Percentiles rank a stretch among this genome's conserved stretches.
Evolutionary conservation across 2,888 invertebrate species (phyloP).

Genomic region (Lycocerus yunnanus): DNA sequence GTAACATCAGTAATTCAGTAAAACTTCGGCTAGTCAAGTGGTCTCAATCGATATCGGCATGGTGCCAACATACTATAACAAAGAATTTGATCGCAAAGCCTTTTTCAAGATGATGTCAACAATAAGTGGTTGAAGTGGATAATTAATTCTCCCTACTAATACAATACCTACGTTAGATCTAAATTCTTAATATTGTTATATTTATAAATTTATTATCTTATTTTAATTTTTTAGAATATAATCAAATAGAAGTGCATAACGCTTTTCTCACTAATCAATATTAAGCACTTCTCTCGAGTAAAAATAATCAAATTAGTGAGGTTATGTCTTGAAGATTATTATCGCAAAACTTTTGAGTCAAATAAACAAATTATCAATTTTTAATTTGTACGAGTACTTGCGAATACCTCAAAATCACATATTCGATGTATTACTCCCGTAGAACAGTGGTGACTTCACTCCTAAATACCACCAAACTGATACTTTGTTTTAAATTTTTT

Average conservation of each 20-base stretch:
- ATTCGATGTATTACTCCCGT: too few species aligned
- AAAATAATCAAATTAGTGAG: background rate
- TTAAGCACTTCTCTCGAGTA: background rate
- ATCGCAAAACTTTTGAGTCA: too few species aligned
- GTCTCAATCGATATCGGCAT: constrained; percentile 15
- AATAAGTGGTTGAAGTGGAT: background rate
- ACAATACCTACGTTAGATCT: background rate
- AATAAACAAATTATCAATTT: too few species aligned
- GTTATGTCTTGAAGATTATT: background rate
- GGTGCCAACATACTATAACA: constrained; percentile 15
- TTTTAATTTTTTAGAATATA: background rate
- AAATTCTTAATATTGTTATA: background rate
- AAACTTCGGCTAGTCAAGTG: constrained; percentile 13
- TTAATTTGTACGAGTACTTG: too few species aligned
- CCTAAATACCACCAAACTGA: too few species aligned
- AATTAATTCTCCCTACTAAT: constrained; percentile 8
- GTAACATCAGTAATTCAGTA: constrained; percentile 6
- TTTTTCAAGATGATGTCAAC: constrained; percentile 13
- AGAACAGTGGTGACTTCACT: too few species aligned
- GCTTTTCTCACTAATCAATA: background rate
- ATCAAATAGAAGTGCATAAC: background rate
- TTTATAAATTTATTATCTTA: background rate
- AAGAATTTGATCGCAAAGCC: constrained; percentile 16
- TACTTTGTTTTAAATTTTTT: too few species aligned
- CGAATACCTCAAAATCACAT: too few species aligned